Evolutionary conservation across 2,888 invertebrate genomes (phyloP), one percentile per base, ranked within the genome.

Genomic region (Epinotia nisella): DNA sequence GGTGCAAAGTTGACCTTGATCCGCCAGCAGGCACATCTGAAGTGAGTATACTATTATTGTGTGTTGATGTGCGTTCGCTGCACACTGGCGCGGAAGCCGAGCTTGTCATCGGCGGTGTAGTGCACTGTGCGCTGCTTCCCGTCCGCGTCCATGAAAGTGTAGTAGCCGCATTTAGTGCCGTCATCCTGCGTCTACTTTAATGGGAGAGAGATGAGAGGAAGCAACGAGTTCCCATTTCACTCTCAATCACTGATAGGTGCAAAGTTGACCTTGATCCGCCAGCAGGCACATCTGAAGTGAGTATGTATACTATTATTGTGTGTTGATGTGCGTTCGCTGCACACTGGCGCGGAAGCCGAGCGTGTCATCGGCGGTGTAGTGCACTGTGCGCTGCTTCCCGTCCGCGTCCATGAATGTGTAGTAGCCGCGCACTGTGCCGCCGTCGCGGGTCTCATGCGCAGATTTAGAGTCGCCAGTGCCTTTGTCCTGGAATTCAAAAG

Each of bases 361-460:
- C 15, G 76, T 74, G 65, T 90, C 89, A 53, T 90, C 87, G 0
- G 89, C 87, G 0, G 87, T 86, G 85, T 93, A 93, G 74, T 85
- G 87, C 1, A 93, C 91, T 0, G 88, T 88, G 35, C 90, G 83
- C 35, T 83, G 87, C 64, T 85, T 83, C 1, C 93, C 93, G 55
- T 90, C 89, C 0, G 89, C 78, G 71, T 90, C 91, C 29, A 84
- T 24, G 79, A 90, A 87, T 19, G 87, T 85, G 84, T 92, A 93
- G 85, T 80, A 92, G 0, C 93, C 93, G 0, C 78, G 80, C 3
- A 91, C 90, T 0, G 77, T 75, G 39, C 81, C 88, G 0, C 87
- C 89, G 3, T 85, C 82, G 0, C 88, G 78, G 0, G 81, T 78
- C 77, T 90, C 90, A 3, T 89, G 88, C 0, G 85, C 88, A 0